Percentiles rank a stretch among this genome's conserved stretches.
These are phyloP conservation scores for Gryllus longicercus DNA, from an alignment of 2,888 invertebrate genomes.

Conservation along the genomic window DNA sequence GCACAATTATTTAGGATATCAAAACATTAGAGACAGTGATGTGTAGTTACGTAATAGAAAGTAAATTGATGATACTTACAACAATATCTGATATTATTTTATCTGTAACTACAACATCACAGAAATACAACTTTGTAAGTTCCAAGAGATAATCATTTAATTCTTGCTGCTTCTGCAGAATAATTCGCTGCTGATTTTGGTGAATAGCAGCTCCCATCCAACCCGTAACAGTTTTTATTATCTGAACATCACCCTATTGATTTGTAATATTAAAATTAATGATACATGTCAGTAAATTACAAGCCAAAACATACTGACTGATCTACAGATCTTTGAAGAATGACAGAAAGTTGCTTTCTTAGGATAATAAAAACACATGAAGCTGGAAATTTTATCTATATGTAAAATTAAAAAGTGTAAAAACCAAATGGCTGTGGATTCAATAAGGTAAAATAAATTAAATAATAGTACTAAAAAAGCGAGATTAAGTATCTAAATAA, in stretches of 20 bases:
- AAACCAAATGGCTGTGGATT: no score
- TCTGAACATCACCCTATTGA: conserved; percentile 29
- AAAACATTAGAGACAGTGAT: no score
- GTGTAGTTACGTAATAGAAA: not conserved
- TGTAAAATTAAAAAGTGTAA: no score
- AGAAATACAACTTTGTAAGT: conserved; percentile 44
- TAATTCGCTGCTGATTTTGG: conserved; percentile 46
- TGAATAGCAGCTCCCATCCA: conserved; percentile 54
- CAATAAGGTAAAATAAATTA: no score
- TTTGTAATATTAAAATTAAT: not conserved
- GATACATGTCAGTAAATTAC: not conserved
- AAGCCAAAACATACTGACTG: no score
- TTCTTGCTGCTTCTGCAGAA: conserved; percentile 47
- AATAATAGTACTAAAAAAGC: no score
- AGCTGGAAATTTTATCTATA: no score
- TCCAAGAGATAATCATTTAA: conserved; percentile 47
- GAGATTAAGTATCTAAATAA: no score
- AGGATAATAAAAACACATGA: no score
- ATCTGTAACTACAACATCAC: conserved; percentile 46
- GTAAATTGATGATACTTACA: conserved; percentile 29
- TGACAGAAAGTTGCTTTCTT: no score
- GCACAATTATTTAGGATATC: not conserved
- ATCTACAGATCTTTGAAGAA: no score
- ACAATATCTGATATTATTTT: conserved; percentile 60
- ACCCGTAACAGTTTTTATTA: conserved; percentile 45